A percentile compares a stretch with the other conserved stretches of the same genome.
phyloP scores from a whole-genome alignment of 2,113 vertebrate genomes.

The Strix aluco region DNA sequence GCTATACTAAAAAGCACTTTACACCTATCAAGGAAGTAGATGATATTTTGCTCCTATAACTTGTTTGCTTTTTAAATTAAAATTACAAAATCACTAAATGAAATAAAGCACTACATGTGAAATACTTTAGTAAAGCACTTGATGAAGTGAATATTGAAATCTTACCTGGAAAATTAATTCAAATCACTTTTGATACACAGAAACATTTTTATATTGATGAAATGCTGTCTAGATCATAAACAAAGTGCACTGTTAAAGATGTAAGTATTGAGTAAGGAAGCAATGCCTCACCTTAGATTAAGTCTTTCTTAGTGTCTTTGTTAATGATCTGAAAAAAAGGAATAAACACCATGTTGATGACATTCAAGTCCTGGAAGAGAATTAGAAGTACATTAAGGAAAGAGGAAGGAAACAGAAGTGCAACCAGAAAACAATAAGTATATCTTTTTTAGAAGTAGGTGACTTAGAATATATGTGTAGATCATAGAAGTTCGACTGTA shows the following conservation, averaged over 20 bases:
- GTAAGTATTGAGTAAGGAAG: neutral
- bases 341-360: neutral
- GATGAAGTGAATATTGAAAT: neutral
- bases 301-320: neutral
- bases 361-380: neutral
- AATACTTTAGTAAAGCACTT: neutral
- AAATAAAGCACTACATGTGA: neutral
- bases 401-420: neutral
- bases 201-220: neutral
- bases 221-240: conserved; percentile 12
- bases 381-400: neutral
- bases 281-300: neutral
- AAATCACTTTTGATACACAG: neutral
- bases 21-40: neutral
- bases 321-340: neutral
- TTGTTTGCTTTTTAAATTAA: neutral
- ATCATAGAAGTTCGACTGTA: neutral
- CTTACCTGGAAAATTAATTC: neutral
- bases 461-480: neutral
- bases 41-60: neutral
- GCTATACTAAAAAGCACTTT: neutral
- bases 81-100: neutral
- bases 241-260: neutral
- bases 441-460: neutral
- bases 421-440: neutral